A percentile compares a stretch with the other conserved stretches of the same genome.
These are phyloP conservation scores for Pithys albifrons DNA, from an alignment of 2,113 vertebrate genomes.

Conservation along the genomic window DNA sequence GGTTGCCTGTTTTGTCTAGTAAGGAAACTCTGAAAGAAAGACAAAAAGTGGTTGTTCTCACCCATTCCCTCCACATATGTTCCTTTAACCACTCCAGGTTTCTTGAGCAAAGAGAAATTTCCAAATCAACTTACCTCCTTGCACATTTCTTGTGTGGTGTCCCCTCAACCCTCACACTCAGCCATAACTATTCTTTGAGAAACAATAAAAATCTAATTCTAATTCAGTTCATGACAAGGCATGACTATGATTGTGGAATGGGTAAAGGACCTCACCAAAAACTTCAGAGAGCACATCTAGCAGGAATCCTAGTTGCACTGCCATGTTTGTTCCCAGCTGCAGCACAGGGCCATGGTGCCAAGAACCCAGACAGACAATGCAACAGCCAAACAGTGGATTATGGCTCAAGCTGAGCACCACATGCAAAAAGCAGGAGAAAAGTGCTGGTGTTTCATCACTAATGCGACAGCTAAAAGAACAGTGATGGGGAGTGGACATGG, in stretches of 20 bases:
- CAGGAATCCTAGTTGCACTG: not conserved
- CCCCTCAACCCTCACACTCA: not conserved
- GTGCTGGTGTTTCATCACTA: not conserved
- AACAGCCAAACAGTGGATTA: not conserved
- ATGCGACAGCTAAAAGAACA: not conserved
- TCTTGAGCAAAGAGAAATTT: too few relatives aligned
- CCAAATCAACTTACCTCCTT: too few relatives aligned
- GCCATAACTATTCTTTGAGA: not conserved
- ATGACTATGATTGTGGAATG: not conserved
- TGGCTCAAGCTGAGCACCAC: not conserved
- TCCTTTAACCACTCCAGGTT: too few relatives aligned
- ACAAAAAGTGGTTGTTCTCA: too few relatives aligned
- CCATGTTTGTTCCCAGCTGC: not conserved
- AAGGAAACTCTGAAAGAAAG: too few relatives aligned
- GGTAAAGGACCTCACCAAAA: not conserved
- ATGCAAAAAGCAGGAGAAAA: not conserved
- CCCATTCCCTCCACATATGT: too few relatives aligned
- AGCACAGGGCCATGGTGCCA: fast-evolving
- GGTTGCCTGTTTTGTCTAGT: too few relatives aligned
- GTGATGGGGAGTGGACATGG: not conserved
- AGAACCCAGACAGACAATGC: not conserved
- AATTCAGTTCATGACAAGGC: not conserved
- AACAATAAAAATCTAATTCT: not conserved
- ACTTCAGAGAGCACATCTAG: not conserved
- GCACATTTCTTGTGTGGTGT: too few relatives aligned